phyloP scores from a whole-genome alignment of 2,797 vertebrate genomes.

The Sebastes dallii region DNA sequence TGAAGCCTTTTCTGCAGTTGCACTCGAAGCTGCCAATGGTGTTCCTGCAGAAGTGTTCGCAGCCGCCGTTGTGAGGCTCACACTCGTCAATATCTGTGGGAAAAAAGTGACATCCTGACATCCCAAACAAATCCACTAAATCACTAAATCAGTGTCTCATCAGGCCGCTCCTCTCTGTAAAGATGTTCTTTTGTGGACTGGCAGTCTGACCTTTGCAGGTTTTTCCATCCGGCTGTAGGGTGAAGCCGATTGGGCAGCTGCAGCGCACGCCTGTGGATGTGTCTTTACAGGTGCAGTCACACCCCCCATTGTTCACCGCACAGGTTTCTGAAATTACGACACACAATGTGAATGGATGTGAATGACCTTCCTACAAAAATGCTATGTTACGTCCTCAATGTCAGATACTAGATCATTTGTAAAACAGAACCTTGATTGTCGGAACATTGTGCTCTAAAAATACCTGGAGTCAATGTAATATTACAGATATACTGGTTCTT shows the following conservation, averaged over 20 bases:
- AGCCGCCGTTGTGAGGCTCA: constrained; percentile 90
- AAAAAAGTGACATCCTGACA: neutral
- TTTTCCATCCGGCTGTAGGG: constrained; percentile 93
- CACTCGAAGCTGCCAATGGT: constrained; percentile 98
- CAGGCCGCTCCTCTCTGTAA: neutral
- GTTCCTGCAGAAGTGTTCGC: constrained; percentile 97
- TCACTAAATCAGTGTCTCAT: neutral
- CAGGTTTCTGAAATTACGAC: constrained; percentile 90
- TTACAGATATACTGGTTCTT: neutral
- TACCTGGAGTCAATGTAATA: neutral
- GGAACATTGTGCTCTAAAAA: neutral
- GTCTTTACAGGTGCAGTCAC: constrained; percentile 97
- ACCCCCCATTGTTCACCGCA: constrained; percentile 96
- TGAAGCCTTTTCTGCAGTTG: constrained; percentile 97
- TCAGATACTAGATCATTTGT: neutral
- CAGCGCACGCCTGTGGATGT: constrained; percentile 98
- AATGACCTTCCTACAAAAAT: neutral
- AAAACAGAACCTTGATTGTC: constrained; percentile 1
- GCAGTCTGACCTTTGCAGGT: constrained; percentile 92
- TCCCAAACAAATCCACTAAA: neutral
- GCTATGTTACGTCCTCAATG: neutral
- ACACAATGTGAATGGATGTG: neutral
- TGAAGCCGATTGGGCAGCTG: constrained; percentile 96
- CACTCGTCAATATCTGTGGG: constrained; percentile 95
- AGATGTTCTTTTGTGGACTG: neutral